phyloP scores from a whole-genome alignment of 1,140 invertebrate species.

The Oryctes rhinoceros region DNA sequence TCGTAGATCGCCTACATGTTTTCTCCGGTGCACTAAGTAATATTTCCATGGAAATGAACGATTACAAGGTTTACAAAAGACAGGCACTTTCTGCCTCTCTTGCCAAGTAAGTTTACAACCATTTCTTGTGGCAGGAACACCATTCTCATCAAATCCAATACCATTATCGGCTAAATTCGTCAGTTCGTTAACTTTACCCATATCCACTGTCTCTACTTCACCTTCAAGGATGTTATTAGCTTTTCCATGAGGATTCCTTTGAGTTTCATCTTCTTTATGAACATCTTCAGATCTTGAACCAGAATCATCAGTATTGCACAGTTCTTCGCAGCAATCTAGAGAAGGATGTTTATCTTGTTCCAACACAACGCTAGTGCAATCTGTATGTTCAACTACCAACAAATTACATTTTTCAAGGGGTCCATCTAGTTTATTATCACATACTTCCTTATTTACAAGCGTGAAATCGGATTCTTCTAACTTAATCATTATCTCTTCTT shows the following conservation, averaged over 20 bases:
- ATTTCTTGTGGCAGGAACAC: background rate
- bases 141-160: background rate
- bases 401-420: background rate
- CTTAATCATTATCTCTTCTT: too few species aligned
- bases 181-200: too few species aligned
- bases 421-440: background rate
- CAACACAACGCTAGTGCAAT: too few species aligned
- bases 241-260: constrained; percentile 60
- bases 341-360: too few species aligned
- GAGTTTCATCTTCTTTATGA: constrained; percentile 62
- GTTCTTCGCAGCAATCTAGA: too few species aligned
- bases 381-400: too few species aligned
- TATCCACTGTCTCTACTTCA: constrained; percentile 48
- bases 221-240: constrained; percentile 57
- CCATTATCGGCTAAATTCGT: too few species aligned
- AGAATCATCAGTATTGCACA: constrained; percentile 58
- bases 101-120: background rate
- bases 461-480: background rate
- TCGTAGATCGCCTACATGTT: constrained; percentile 45
- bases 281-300: constrained; percentile 42
- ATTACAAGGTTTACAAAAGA: background rate
- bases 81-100: background rate
- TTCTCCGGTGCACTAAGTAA: constrained; percentile 42
- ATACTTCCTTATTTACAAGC: background rate
- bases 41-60: background rate